Conservation (phyloP, 2,888 invertebrate species). For the Corbicula japonica region DNA sequence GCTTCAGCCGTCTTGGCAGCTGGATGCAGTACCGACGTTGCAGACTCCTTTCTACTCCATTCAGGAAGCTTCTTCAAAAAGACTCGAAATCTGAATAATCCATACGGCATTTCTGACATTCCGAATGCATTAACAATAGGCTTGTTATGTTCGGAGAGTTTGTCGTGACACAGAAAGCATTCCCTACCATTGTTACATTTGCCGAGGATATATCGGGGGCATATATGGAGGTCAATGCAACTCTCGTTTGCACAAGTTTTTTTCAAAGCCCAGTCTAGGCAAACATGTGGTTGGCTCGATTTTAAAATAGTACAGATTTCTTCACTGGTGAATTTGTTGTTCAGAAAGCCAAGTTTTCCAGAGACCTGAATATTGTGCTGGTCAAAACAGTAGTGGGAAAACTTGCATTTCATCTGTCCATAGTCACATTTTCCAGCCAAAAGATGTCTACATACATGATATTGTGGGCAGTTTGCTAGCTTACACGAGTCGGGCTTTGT, state of each 20-base stretch:
- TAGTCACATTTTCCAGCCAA: constrained; percentile 45
- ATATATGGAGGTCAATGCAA: constrained; percentile 64
- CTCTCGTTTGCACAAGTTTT: constrained; percentile 34
- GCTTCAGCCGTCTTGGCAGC: no score
- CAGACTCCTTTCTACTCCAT: background rate
- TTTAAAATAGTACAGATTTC: constrained; percentile 45
- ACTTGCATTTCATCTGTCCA: constrained; percentile 42
- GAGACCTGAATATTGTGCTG: constrained; percentile 39
- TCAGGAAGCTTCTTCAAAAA: constrained; percentile 11
- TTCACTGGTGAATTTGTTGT: constrained; percentile 43
- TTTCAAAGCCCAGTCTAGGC: constrained; percentile 41
- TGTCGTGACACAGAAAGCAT: constrained; percentile 49
- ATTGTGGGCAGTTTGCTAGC: constrained; percentile 34
- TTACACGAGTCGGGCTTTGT: constrained; percentile 22
- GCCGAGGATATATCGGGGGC: constrained; percentile 57
- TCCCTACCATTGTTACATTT: constrained; percentile 51
- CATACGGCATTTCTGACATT: constrained; percentile 24
- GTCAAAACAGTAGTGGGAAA: constrained; percentile 57
- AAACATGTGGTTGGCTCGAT: constrained; percentile 50
- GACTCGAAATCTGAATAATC: constrained; percentile 16
- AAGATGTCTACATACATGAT: constrained; percentile 51
- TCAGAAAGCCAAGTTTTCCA: constrained; percentile 46
- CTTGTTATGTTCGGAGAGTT: constrained; percentile 42
- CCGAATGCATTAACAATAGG: constrained; percentile 48
- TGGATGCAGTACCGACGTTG: no score